Conservation (phyloP, 2,797 vertebrate species). For the Smutsia temminckii region DNA sequence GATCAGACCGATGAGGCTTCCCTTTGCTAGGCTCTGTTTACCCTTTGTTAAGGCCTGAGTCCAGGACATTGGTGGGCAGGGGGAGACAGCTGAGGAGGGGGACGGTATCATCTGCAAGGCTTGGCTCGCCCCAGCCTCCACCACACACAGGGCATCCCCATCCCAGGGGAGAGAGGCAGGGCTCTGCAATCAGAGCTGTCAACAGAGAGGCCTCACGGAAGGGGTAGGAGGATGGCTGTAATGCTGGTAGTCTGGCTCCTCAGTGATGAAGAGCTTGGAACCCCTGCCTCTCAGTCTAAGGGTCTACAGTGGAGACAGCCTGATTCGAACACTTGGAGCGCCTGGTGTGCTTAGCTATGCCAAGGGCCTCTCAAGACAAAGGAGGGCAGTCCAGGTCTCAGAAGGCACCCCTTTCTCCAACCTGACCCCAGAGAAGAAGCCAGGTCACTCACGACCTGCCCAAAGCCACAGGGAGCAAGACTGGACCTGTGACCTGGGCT, state of each 20-base stretch:
- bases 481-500: neutral
- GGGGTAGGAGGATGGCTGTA: neutral
- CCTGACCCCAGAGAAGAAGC: neutral
- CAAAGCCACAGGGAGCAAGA: neutral
- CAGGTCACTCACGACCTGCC: neutral
- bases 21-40: constrained; percentile 76
- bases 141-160: neutral
- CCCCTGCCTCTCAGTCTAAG: neutral
- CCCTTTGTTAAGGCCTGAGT: constrained; percentile 68
- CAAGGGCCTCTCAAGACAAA: neutral
- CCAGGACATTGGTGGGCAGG: constrained; percentile 52
- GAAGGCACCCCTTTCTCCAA: neutral
- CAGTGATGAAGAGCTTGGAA: neutral
- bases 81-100: neutral
- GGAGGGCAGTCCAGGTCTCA: neutral
- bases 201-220: neutral
- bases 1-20: constrained; percentile 72
- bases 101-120: neutral
- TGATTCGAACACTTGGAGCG: neutral
- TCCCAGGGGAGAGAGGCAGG: neutral
- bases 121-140: neutral
- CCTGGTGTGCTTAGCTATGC: neutral
- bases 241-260: neutral
- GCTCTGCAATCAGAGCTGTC: neutral
- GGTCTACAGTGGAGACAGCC: neutral